A percentile compares a stretch with the other conserved stretches of the same genome.
Conservation (phyloP, 1,140 invertebrate genomes). For the Bombyx mori region ASM3026992v2 NC_085117.1:14920501-14921000, state of each 20-base stretch:
- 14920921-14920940: constrained; percentile 52
- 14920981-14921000: too few relatives aligned
- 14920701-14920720: constrained; percentile 7
- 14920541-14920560: constrained; percentile 1
- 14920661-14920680: not conserved
- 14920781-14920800: constrained; percentile 43
- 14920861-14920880: constrained; percentile 51
- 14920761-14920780: constrained; percentile 24
- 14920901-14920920: constrained; percentile 54
- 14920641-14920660: constrained; percentile 12
- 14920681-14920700: not conserved
- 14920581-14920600: constrained; percentile 27
- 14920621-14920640: constrained; percentile 35
- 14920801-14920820: constrained; percentile 65
- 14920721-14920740: not conserved
- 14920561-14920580: constrained; percentile 24
- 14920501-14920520: constrained; percentile 9
- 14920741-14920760: not conserved
- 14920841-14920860: constrained; percentile 46
- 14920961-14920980: constrained; percentile 6
- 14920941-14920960: constrained; percentile 44
- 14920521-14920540: constrained; percentile 5
- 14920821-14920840: constrained; percentile 56
- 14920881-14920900: constrained; percentile 40
- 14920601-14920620: constrained; percentile 32